These are phyloP conservation scores for Riparia riparia DNA, from an alignment of 2,113 vertebrate genomes.

Conservation along the genomic window DNA sequence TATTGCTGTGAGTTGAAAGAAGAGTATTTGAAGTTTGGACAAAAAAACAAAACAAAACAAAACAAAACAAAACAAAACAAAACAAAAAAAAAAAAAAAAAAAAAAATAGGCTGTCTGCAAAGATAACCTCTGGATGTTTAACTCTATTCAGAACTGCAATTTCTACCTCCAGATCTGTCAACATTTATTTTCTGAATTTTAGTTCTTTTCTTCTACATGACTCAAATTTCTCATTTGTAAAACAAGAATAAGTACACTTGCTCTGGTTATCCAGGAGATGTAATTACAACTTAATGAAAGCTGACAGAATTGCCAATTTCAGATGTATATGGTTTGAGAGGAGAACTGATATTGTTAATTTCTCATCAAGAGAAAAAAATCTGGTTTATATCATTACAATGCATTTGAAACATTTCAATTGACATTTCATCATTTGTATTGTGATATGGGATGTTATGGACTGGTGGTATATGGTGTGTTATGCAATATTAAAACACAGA, in stretches of 20 bases:
- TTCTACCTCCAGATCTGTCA: background rate
- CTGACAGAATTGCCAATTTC: slow-evolving; percentile 40
- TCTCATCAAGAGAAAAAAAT: slow-evolving; percentile 4
- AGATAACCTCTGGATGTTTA: background rate
- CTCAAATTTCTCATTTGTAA: slow-evolving; percentile 11
- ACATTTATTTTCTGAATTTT: background rate
- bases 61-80: too few species aligned
- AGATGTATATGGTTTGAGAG: slow-evolving; percentile 5
- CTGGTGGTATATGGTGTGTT: background rate
- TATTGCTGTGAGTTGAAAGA: background rate
- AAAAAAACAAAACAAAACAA: background rate
- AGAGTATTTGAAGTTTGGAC: background rate
- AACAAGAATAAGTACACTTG: background rate
- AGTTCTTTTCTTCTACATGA: background rate
- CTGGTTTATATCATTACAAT: background rate
- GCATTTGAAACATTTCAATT: slow-evolving; percentile 40
- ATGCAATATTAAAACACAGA: slow-evolving; percentile 32
- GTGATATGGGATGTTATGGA: background rate
- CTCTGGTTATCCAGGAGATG: background rate
- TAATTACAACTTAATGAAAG: slow-evolving; percentile 47
- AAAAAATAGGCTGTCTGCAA: fast-evolving
- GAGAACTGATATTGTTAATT: slow-evolving; percentile 51
- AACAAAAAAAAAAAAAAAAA: too few species aligned
- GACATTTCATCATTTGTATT: slow-evolving; percentile 35
- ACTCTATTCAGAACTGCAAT: background rate